Conservation (phyloP, 2,888 invertebrate genomes). For the Terebella lapidaria region DNA sequence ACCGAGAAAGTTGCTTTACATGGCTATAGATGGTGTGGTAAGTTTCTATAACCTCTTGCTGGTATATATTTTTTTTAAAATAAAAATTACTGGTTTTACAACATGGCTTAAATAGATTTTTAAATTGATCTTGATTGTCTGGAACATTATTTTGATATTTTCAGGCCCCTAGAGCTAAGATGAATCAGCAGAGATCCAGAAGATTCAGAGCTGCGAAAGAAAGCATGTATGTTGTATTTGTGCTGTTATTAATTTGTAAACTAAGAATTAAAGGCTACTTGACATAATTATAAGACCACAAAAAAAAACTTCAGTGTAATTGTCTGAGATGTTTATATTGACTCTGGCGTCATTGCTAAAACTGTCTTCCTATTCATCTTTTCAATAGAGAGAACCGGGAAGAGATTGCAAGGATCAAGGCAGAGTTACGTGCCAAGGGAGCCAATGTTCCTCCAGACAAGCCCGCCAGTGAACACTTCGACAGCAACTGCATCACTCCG, state of each 20-base stretch:
- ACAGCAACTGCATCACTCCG: constrained; percentile 98
- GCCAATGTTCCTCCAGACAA: constrained; percentile 64
- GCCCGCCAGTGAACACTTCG: constrained; percentile 88
- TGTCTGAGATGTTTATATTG: no score
- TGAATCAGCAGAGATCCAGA: constrained; percentile 98
- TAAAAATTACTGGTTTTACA: no score
- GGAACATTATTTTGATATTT: no score
- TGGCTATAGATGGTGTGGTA: constrained; percentile 98
- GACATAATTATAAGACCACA: no score
- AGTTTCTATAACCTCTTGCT: constrained; percentile 53
- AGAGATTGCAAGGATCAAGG: constrained; percentile 66
- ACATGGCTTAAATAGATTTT: no score
- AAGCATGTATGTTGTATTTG: constrained; percentile 52
- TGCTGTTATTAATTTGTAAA: no score
- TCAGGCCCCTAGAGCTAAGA: constrained; percentile 92
- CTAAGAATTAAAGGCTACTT: no score
- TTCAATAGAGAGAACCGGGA: constrained; percentile 55
- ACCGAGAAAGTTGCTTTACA: constrained; percentile 84
- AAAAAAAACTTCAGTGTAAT: no score
- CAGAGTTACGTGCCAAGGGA: constrained; percentile 46
- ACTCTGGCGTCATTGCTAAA: no score
- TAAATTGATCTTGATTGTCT: no score
- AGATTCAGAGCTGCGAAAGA: constrained; percentile 96
- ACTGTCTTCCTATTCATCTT: no score
- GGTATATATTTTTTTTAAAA: background rate